These are phyloP conservation scores for Psephotus haematonotus DNA, from an alignment of 2,113 vertebrate genomes.

Conservation along the genomic window DNA sequence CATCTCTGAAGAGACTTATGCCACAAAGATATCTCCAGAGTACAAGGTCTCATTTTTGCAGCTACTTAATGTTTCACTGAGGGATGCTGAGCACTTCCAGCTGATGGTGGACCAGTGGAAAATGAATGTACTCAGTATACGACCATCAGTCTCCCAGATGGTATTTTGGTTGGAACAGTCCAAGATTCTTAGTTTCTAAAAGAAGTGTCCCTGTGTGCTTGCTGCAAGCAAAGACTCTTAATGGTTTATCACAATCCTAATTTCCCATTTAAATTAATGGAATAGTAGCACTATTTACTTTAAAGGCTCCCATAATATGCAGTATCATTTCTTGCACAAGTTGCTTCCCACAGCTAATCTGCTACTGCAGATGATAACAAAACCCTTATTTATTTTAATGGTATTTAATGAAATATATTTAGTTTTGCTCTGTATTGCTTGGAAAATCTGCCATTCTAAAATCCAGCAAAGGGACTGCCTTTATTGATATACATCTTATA, in stretches of 20 bases:
- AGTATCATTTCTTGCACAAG: neutral
- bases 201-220: neutral
- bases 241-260: neutral
- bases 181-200: neutral
- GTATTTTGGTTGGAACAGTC: neutral
- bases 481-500: neutral
- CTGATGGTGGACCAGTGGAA: neutral
- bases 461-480: neutral
- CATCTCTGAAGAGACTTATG: neutral
- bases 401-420: neutral
- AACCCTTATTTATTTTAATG: neutral
- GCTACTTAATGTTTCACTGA: neutral
- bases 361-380: neutral
- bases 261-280: constrained; percentile 43
- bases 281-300: constrained; percentile 17
- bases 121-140: neutral
- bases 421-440: neutral
- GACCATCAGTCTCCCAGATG: neutral
- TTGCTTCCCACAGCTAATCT: constrained; percentile 17
- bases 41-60: neutral
- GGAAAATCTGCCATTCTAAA: neutral
- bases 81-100: neutral
- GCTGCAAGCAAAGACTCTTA: neutral
- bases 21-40: neutral
- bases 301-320: constrained; percentile 17